Base-by-base conservation (phyloP, 2,797 vertebrate species). In the Sarcoramphus papa region DNA sequence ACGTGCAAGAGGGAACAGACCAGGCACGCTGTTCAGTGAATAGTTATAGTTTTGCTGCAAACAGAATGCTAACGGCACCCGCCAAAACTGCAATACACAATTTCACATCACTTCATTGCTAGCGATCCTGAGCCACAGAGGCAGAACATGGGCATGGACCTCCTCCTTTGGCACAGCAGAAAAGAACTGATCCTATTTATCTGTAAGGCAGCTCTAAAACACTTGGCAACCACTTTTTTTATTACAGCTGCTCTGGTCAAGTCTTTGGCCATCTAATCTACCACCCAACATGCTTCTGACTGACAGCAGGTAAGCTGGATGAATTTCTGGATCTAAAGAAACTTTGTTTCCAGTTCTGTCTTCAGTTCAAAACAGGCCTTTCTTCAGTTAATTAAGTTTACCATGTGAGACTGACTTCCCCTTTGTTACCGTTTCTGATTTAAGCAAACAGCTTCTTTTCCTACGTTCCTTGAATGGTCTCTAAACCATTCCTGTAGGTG, bases 61-160 rank as follows among this genome's bases (percentile, higher is more conserved):
- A 54, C 60, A 68, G 63, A 40, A 59, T 0, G 1, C 5, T 3
- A 75, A 69, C 0, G 6, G 65, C 57, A 60, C 47, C 28, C 1
- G 1, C 25, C 19, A 74, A 57, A 82, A 59, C 21, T 23, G 14
- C 50, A 53, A 41, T 11, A 65, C 43, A 24, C 23, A 33, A 41
- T 10, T 53, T 24, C 35, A 24, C 6, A 41, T 54, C 85, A 7
- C 18, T 14, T 30, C 10, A 6, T 7, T 23, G 7, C 9, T 6
- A 33, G 37, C 33, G 65, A 64, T 59, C 17, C 70, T 5, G 27
- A 37, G 62, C 18, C 33, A 33, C 87, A 35, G 88, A 54, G 62
- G n/a, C 57, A 86, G 67, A 64, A 24, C 30, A 12, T 0, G 6
- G 82, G 18, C 48, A 60, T 1, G 3, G 43, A 31, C 45, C 57